Evolutionary conservation across 2,888 invertebrate species (phyloP), one percentile per base, ranked within the genome.

Genomic region (Xestia rhomboidea): DNA sequence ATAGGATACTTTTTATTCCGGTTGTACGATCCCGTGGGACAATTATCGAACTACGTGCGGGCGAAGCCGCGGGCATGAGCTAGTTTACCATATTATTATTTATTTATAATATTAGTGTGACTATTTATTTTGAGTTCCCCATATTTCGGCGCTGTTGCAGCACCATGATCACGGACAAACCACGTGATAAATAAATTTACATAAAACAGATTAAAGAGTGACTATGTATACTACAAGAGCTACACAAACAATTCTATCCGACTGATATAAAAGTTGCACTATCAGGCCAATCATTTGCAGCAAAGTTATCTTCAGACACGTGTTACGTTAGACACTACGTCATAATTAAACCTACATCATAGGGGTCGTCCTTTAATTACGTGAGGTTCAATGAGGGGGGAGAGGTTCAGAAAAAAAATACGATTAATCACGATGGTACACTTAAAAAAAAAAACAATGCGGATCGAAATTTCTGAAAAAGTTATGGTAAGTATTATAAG

Each of bases 241-340:
- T 83, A 27, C 30, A 68, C 71, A 71, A 83, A 81, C 83, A 83
- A 27, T 83, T 71, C 51, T 71, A 71, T 81, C 83, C 54, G 2
- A 44, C 62, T 83, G 79, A 83, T 81, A 81, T 57, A 71, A 81
- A 68, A 57, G 11, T 68, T 70, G 41, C 10, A 41, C 11, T 67
- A 82, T 70, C 82, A 60, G n/a, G 13, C 11, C 54, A 82, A 82
- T 77, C 13, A 67, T 68, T 76, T 41, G 18, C 63, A 57, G 41
- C 54, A 15, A 72, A 68, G 38, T 54, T 46, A 54, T 51, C 44
- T 67, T 46, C 18, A 54, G 67, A 75, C 68, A 5, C 21, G 21
- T 34, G n/a, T 30, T n/a, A 79, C 34, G 68, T 63, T 3, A 5
- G 41, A 76, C 54, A 57, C 38, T 57, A 44, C 24, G n/a, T 38